Base-by-base conservation (phyloP, 2,888 invertebrate species). In the Aspidiotus rigidus region DNA sequence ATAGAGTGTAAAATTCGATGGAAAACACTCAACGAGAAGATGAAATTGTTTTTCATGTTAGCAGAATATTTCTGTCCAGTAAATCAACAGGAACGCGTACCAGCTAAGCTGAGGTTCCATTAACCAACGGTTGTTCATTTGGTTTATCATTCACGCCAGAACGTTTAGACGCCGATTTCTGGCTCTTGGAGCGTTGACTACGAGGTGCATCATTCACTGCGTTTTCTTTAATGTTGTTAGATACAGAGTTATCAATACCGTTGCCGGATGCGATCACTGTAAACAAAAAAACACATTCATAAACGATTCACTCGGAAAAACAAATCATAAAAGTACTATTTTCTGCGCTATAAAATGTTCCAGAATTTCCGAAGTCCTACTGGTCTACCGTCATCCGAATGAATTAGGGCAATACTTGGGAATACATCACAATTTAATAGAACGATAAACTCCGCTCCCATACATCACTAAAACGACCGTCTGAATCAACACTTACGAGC, bases 51-150 rank as follows among this genome's bases (percentile, higher is more conserved):
- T 28, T 28, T 28, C 28, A 28, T 28, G 28, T 28, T 3, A 3
- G 28, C 28, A 28, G 28, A 42, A 62, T 44, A 28, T 28, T 28
- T 28, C 28, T 28, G 28, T 28, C 28, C 28, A 28, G 28, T 55
- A 57, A 17, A 28, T 42, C 39, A 42, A 17, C 42, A 16, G 57
- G n/a, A 59, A 28, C 8, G 39, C 59, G 17, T 53, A 49, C 40
- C 67, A 59, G 67, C 67, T 67, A 67, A 59, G 67, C 67, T 17
- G 69, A 62, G 53, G 53, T 62, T 63, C 69, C 69, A 39, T 69
- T 69, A 17, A 69, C 69, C 69, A 70, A 17, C n/a, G 70, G 62
- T 41, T 70, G 64, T 54, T 70, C 70, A 61, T 15, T 66, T 60
- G 60, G 66, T 55, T 70, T 70, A 28, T 70, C 70, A 49, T 66